Conservation (phyloP, 2,113 vertebrate genomes). For the Gadus macrocephalus region DNA sequence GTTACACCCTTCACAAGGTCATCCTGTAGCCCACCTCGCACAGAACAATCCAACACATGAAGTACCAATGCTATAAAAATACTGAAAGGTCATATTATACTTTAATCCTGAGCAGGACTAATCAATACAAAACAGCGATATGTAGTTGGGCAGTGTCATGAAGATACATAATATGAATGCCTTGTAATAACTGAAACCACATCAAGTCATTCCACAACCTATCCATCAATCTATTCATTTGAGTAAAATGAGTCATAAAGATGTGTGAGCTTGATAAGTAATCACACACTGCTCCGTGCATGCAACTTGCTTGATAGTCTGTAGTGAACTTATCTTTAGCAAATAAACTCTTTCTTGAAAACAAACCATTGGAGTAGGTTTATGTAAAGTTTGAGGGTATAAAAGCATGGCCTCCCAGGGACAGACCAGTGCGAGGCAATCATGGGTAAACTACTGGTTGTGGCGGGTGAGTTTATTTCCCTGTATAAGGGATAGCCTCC, state of each 20-base stretch:
- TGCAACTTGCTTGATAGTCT: slow-evolving; percentile 16
- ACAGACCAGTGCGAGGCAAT: slow-evolving; percentile 36
- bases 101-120: too few species aligned
- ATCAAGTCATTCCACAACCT: too few species aligned
- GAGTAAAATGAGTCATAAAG: background rate
- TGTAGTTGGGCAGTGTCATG: too few species aligned
- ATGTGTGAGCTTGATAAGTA: slow-evolving; percentile 21
- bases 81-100: too few species aligned
- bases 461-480: slow-evolving; percentile 42
- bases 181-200: too few species aligned
- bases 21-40: too few species aligned
- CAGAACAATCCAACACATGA: too few species aligned
- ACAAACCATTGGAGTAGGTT: background rate
- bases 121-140: too few species aligned
- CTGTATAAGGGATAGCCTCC: background rate
- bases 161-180: too few species aligned
- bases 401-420: slow-evolving; percentile 33
- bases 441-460: slow-evolving; percentile 54
- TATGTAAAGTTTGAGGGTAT: slow-evolving; percentile 22
- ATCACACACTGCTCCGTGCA: slow-evolving; percentile 19
- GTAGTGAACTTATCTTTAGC: slow-evolving; percentile 38
- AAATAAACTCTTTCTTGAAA: slow-evolving; percentile 41
- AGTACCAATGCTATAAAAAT: too few species aligned
- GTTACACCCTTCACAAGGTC: too few species aligned
- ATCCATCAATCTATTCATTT: too few species aligned